Evolutionary conservation across 1,140 invertebrate species (phyloP).

Genomic region (Coenobita brevimanus): DNA sequence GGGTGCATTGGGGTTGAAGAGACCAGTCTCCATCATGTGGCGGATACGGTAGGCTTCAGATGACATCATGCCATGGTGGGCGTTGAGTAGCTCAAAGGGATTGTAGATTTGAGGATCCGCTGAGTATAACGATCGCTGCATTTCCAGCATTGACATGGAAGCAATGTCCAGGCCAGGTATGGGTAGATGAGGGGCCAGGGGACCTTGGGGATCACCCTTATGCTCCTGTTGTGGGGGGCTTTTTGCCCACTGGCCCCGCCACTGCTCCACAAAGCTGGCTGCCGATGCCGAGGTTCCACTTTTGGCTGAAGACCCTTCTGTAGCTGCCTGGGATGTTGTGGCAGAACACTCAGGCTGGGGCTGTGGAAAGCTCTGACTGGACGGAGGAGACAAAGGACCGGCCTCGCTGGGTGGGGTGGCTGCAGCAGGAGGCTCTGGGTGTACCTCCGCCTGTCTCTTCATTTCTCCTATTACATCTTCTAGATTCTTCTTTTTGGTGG

Average conservation of each 20-base stretch:
- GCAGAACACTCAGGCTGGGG: constrained; percentile 37
- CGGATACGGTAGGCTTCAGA: constrained; percentile 7
- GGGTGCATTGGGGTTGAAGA: constrained; percentile 7
- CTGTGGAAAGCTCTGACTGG: constrained; percentile 41
- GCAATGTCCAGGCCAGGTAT: constrained; percentile 32
- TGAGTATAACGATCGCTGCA: constrained; percentile 48
- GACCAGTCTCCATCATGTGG: constrained; percentile 24
- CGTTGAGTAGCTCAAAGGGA: constrained; percentile 17
- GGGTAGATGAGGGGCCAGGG: constrained; percentile 31
- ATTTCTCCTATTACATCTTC: constrained; percentile 64
- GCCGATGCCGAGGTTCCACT: constrained; percentile 5
- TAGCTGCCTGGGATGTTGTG: constrained; percentile 28
- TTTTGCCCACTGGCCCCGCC: constrained; percentile 62
- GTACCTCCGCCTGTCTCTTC: constrained; percentile 61
- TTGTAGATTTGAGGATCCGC: constrained; percentile 32
- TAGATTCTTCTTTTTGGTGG: constrained; percentile 56
- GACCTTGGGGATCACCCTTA: constrained; percentile 31
- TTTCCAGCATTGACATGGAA: constrained; percentile 47
- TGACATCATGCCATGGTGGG: constrained; percentile 3
- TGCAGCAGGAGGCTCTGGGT: constrained; percentile 39
- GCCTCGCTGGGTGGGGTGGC: constrained; percentile 5
- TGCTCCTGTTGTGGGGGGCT: constrained; percentile 56
- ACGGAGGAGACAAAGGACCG: constrained; percentile 17
- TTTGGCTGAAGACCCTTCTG: constrained; percentile 4
- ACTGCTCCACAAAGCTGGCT: constrained; percentile 56